A percentile compares a stretch with the other conserved stretches of the same genome.
Conservation (phyloP, 2,113 vertebrate species). For the Chrysemys picta region DNA sequence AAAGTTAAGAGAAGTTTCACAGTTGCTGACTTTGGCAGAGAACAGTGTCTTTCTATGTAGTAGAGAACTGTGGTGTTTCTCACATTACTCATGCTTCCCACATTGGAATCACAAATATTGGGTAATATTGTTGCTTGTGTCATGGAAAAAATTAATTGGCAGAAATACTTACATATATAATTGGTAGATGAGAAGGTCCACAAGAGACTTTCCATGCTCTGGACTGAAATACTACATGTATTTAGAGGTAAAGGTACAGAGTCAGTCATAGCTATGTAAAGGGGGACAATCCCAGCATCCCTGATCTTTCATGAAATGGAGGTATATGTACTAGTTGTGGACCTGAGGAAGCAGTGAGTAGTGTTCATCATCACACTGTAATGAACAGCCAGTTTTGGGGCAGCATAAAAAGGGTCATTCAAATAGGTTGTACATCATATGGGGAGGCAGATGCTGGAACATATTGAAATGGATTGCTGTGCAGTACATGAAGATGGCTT, state of each 20-base stretch:
- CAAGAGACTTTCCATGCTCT: neutral
- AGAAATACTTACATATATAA: conserved; percentile 24
- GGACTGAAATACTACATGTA: neutral
- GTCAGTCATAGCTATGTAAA: neutral
- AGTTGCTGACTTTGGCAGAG: conserved; percentile 72
- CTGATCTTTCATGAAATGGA: conserved; percentile 53
- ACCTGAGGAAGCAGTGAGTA: conserved; percentile 47
- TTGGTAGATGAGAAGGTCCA: neutral
- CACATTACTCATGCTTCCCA: conserved; percentile 63
- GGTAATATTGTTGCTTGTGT: conserved; percentile 51
- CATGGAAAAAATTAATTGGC: conserved; percentile 25
- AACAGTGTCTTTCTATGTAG: conserved; percentile 35
- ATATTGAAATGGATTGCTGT: conserved; percentile 90
- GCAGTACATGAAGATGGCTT: conserved; percentile 78
- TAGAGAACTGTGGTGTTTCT: conserved; percentile 53
- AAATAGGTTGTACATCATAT: conserved; percentile 87
- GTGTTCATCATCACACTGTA: conserved; percentile 58
- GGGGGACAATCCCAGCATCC: conserved; percentile 2
- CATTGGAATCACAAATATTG: conserved; percentile 51
- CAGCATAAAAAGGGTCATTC: conserved; percentile 89
- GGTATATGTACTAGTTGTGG: conserved; percentile 62
- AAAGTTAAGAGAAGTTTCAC: conserved; percentile 45
- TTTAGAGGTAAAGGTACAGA: neutral
- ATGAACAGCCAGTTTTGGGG: conserved; percentile 71
- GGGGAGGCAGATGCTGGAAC: conserved; percentile 94